Base-by-base conservation (phyloP, 2,113 vertebrate species). In the Cervus canadensis region DNA sequence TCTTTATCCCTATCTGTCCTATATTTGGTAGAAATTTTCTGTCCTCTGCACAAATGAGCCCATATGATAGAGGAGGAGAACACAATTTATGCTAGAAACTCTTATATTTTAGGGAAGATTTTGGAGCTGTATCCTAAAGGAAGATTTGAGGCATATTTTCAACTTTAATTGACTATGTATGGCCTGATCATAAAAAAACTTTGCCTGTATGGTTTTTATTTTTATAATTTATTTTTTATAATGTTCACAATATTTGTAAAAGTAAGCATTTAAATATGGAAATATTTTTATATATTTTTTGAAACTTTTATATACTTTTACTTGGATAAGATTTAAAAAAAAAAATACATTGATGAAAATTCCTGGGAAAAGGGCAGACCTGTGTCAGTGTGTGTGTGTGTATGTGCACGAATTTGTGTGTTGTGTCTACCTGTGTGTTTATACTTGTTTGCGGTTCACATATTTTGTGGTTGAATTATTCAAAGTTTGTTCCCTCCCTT, bases 391-490 rank as follows among this genome's bases (percentile, higher is more conserved):
- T 98, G 95, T 98, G 96, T 98, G 91, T 97, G 98, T 57, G n/a
- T 59, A 14, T 56, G n/a, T 30, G 57, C 33, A 36, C 7, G 33
- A 12, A 56, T 54, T 52, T 82, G 64, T 98, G 97, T 98, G 98
- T 98, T 98, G 98, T 99, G 98, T 98, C 98, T 99, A 98, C 97
- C 76, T 97, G 93, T 96, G 45, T 97, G 54, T 97, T 97, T 97
- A 97, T 21, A 94, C 94, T 95, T 97, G 98, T 98, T 81, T 98
- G 98, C 87, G 98, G 98, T 98, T 98, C 97, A 98, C 98, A 99
- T 99, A 98, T 98, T 99, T 98, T 96, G 97, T 97, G 98, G 98
- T 98, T 99, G 98, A 98, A 98, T 98, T 99, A 99, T 97, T 97
- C 90, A 93, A 74, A 95, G 84, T 95, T 82, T 86, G 78, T 97